phyloP scores from a whole-genome alignment of 2,113 vertebrate genomes.

The Petrocephalus zakoni region DNA sequence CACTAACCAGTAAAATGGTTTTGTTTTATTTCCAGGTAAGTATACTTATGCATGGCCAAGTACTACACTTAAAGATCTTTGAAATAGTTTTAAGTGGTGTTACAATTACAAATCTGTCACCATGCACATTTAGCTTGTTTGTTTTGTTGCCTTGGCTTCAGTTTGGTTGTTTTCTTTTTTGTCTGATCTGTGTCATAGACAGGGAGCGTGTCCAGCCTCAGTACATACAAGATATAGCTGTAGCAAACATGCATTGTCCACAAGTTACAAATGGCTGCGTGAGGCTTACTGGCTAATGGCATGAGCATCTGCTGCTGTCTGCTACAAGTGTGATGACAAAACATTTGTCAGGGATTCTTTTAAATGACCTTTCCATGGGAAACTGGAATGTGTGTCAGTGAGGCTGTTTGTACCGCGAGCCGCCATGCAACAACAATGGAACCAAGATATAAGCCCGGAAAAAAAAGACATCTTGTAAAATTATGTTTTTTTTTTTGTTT shows the following conservation, averaged over 20 bases:
- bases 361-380: not conserved
- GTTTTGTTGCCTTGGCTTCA: not conserved
- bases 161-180: not conserved
- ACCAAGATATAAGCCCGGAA: not conserved
- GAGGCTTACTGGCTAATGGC: conserved; percentile 44
- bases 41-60: not conserved
- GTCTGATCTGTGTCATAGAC: not conserved
- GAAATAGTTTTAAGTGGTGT: not conserved
- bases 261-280: conserved; percentile 31
- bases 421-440: not conserved
- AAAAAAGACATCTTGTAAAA: not conserved
- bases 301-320: conserved; percentile 17
- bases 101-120: not conserved
- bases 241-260: conserved; percentile 26
- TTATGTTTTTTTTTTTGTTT: not conserved
- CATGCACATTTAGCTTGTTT: not conserved
- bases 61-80: not conserved
- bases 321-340: conserved; percentile 11
- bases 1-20: not conserved
- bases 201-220: not conserved
- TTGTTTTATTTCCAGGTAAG: not conserved
- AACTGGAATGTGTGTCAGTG: not conserved
- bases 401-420: not conserved
- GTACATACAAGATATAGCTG: not conserved
- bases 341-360: conserved; percentile 1